Evolutionary conservation across 2,888 invertebrate species (phyloP).

Genomic region (Tachystola acroxantha): DNA sequence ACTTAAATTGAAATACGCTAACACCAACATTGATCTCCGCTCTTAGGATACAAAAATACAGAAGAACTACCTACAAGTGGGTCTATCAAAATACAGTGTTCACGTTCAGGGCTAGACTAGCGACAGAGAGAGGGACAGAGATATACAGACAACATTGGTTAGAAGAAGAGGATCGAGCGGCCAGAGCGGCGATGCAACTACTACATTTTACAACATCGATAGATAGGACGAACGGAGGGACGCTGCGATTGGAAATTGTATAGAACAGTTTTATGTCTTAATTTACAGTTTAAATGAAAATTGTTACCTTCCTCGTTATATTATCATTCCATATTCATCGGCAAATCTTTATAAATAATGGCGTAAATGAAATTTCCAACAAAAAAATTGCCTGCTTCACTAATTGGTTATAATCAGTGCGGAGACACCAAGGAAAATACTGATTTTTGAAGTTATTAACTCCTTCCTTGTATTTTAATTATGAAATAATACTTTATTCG

Average conservation of each 20-base stretch:
- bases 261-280: constrained; percentile 29
- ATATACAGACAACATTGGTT: constrained; percentile 58
- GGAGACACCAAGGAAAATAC: no score
- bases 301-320: no score
- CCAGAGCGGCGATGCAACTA: constrained; percentile 72
- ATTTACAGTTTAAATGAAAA: background rate
- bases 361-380: no score
- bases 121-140: constrained; percentile 62
- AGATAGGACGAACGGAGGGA: constrained; percentile 66
- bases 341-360: no score
- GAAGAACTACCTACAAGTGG: constrained; percentile 75
- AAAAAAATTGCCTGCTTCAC: no score
- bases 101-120: constrained; percentile 60
- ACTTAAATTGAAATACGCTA: constrained; percentile 53
- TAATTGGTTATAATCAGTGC: no score
- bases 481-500: no score
- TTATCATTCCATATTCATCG: no score
- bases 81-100: constrained; percentile 65
- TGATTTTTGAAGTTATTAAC: no score
- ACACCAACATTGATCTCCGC: constrained; percentile 70
- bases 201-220: constrained; percentile 76
- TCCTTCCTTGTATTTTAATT: no score
- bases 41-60: constrained; percentile 60
- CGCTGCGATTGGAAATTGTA: constrained; percentile 69
- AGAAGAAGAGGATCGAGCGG: constrained; percentile 63